Evolutionary conservation across 1,140 invertebrate species (phyloP).

Genomic region (Aphidius gifuensis): DNA sequence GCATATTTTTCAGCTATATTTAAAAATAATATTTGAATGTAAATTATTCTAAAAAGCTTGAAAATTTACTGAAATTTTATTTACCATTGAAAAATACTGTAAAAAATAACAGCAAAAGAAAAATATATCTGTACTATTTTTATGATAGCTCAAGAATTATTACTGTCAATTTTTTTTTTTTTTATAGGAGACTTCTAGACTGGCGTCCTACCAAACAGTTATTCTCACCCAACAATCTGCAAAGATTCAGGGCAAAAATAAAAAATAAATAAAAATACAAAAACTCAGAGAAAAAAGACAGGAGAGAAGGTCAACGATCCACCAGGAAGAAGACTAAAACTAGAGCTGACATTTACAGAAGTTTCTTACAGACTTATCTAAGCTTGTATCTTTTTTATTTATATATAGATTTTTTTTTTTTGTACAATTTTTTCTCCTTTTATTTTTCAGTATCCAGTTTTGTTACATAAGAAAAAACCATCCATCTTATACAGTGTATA

Average conservation of each 20-base stretch:
- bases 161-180: neutral
- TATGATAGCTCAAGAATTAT: neutral
- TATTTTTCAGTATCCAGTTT: neutral
- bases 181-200: neutral
- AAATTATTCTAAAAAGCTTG: too few species aligned
- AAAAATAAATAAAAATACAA: too few species aligned
- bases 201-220: neutral
- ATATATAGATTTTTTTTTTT: slow-evolving; percentile 2
- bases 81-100: too few species aligned
- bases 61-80: too few species aligned
- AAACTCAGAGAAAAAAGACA: too few species aligned
- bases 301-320: slow-evolving; percentile 19
- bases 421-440: too few species aligned
- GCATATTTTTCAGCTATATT: too few species aligned
- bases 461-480: too few species aligned
- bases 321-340: slow-evolving; percentile 19
- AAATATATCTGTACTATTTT: neutral
- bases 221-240: slow-evolving; percentile 6
- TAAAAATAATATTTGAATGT: too few species aligned
- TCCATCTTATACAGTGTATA: too few species aligned
- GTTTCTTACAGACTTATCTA: slow-evolving; percentile 18
- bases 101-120: neutral
- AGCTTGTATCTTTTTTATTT: too few species aligned
- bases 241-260: too few species aligned
- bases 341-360: slow-evolving; percentile 22